Conservation (phyloP, 2,797 vertebrate genomes). For the Dryobates pubescens region DNA sequence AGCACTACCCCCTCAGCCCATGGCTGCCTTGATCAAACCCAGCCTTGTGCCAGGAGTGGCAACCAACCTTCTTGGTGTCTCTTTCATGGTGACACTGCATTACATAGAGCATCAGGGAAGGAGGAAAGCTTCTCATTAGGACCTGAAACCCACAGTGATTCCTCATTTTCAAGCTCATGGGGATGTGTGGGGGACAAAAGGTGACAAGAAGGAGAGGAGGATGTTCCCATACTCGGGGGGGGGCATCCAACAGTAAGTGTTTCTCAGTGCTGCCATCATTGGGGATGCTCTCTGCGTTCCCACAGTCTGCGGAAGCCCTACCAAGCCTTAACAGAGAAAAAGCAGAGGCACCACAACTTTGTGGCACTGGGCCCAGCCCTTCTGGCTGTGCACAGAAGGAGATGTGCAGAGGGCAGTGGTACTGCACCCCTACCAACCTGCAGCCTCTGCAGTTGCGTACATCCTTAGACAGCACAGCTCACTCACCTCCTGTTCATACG, state of each 20-base stretch:
- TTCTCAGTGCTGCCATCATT: neutral
- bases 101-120: neutral
- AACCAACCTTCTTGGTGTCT: neutral
- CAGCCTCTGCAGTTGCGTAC: neutral
- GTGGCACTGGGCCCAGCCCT: neutral
- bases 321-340: neutral
- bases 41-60: neutral
- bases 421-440: neutral
- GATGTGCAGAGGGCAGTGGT: neutral
- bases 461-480: neutral
- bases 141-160: neutral
- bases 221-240: neutral
- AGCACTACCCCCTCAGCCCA: too few species aligned
- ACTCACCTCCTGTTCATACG: neutral
- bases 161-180: neutral
- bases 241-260: neutral
- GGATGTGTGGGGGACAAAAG: neutral
- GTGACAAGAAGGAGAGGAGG: neutral
- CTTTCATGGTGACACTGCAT: neutral
- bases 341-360: rapidly evolving
- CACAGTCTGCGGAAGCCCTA: too few species aligned
- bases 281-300: neutral
- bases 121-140: neutral
- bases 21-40: neutral
- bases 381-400: neutral